Conservation (phyloP, 2,888 invertebrate genomes). For the Rapana venosa region DNA sequence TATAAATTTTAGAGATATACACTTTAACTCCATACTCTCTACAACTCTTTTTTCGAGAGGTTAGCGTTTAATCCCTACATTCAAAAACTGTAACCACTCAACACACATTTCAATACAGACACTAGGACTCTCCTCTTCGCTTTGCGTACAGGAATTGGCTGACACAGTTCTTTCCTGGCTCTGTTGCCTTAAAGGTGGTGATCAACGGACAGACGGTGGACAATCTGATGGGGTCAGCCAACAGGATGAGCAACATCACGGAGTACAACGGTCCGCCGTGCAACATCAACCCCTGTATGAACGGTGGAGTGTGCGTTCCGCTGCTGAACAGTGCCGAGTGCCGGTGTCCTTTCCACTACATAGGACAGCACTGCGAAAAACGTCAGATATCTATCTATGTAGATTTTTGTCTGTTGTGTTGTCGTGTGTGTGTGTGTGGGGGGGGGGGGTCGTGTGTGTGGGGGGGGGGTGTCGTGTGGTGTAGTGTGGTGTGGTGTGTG, state of each 20-base stretch:
- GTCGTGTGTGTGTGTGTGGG: neutral
- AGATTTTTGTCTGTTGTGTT: neutral
- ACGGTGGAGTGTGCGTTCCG: conserved; percentile 90
- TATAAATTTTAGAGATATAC: too few species aligned
- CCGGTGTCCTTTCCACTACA: conserved; percentile 86
- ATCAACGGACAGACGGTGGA: conserved; percentile 78
- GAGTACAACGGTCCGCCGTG: conserved; percentile 82
- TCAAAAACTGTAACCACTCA: too few species aligned
- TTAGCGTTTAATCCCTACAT: too few species aligned
- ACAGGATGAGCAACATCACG: conserved; percentile 79
- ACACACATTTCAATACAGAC: too few species aligned
- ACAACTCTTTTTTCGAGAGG: too few species aligned
- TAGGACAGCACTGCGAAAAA: conserved; percentile 88
- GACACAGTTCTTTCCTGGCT: too few species aligned
- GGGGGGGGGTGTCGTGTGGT: neutral
- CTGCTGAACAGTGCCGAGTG: conserved; percentile 89
- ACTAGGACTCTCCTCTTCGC: too few species aligned
- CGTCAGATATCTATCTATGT: conserved; percentile 79
- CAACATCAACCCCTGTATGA: conserved; percentile 81
- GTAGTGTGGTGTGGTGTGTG: neutral
- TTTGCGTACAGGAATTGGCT: too few species aligned
- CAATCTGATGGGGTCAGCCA: conserved; percentile 75
- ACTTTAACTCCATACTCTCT: too few species aligned
- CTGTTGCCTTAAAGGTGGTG: conserved; percentile 48
- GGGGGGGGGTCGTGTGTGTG: neutral